Percentiles rank a stretch among this genome's conserved stretches.
Conservation (phyloP, 2,797 vertebrate genomes). For the Liparis tanakae region DNA sequence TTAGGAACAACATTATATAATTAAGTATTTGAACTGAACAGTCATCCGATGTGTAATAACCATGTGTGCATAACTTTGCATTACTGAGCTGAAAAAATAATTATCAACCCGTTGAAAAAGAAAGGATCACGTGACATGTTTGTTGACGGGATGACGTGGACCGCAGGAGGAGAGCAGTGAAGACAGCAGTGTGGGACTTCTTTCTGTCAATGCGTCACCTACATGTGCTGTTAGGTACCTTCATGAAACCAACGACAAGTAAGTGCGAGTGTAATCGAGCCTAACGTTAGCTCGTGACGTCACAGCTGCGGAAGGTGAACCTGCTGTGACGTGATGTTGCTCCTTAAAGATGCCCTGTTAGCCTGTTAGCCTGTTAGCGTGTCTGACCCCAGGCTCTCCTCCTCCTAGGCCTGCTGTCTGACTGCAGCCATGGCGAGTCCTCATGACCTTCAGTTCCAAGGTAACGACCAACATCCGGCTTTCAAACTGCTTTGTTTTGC, state of each 20-base stretch:
- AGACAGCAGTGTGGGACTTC: not conserved
- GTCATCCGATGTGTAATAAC: not conserved
- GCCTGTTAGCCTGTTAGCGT: not conserved
- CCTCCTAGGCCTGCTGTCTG: slow-evolving; percentile 35
- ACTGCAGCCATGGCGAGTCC: slow-evolving; percentile 81
- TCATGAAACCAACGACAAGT: not conserved
- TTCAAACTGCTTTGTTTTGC: too few relatives aligned
- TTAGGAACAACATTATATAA: not conserved
- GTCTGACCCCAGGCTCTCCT: not conserved
- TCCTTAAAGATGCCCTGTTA: not conserved
- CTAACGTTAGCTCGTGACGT: not conserved
- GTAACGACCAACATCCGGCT: slow-evolving; percentile 75
- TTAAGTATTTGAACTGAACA: not conserved
- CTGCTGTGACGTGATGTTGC: too few relatives aligned
- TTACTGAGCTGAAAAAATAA: not conserved
- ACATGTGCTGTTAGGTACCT: not conserved
- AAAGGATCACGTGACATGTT: slow-evolving; percentile 59
- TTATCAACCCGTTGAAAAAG: not conserved
- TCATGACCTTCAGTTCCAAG: slow-evolving; percentile 88
- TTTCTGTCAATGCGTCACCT: not conserved
- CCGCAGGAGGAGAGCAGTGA: too few relatives aligned
- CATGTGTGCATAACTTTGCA: not conserved
- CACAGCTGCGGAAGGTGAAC: not conserved
- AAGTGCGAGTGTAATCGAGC: not conserved
- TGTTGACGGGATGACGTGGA: slow-evolving; percentile 76